These are phyloP conservation scores for Chromis chromis DNA, from an alignment of 2,797 vertebrate species.

Conservation along the genomic window DNA sequence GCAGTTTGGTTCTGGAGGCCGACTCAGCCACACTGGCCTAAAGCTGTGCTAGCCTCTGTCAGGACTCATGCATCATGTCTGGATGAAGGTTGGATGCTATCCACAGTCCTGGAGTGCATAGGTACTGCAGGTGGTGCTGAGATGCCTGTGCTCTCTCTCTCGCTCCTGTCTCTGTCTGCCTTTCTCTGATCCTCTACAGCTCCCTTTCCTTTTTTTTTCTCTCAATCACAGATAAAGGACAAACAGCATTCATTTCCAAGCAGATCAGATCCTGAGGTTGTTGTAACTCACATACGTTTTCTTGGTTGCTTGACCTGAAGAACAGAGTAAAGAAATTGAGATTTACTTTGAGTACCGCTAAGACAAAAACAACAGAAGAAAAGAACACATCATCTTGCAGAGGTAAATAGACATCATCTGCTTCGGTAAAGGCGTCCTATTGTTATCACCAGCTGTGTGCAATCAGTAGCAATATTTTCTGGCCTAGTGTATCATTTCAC, in stretches of 20 bases:
- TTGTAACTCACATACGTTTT: conserved; percentile 86
- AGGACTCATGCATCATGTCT: conserved; percentile 70
- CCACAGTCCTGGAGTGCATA: conserved; percentile 76
- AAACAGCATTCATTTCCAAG: conserved; percentile 61
- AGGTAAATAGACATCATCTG: conserved; percentile 48
- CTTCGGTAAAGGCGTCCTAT: conserved; percentile 38
- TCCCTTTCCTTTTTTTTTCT: conserved; percentile 21
- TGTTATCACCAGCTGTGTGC: conserved; percentile 73
- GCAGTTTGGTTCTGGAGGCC: conserved; percentile 52
- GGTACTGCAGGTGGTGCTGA: conserved; percentile 74
- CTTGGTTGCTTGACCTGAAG: conserved; percentile 83
- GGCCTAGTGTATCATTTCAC: conserved; percentile 63
- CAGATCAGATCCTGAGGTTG: conserved; percentile 85
- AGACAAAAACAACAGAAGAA: conserved; percentile 20
- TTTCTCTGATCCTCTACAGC: conserved; percentile 39
- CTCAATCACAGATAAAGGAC: conserved; percentile 66
- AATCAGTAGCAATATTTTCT: conserved; percentile 67
- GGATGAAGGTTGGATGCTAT: conserved; percentile 71
- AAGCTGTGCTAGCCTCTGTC: conserved; percentile 63
- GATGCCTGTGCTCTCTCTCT: conserved; percentile 54
- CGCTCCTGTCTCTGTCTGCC: conserved; percentile 35
- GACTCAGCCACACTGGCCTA: conserved; percentile 51
- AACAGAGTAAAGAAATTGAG: conserved; percentile 31
- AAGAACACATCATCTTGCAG: conserved; percentile 5
- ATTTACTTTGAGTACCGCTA: conserved; percentile 39